phyloP scores from a whole-genome alignment of 2,797 vertebrate genomes.

The Helostoma temminkii region DNA sequence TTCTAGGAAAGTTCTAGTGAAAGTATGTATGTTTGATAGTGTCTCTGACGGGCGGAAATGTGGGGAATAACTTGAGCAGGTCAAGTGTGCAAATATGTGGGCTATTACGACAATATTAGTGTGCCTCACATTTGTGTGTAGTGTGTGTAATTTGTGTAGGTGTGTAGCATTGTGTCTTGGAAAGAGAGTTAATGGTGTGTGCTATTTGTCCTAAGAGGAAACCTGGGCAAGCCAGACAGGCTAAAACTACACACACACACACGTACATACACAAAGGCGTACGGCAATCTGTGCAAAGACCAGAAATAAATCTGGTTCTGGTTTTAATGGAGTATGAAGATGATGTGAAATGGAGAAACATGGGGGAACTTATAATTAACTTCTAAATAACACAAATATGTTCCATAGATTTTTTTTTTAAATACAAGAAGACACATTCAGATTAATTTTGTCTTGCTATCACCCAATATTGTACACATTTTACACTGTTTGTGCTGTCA shows the following conservation, averaged over 20 bases:
- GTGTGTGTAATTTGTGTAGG: background rate
- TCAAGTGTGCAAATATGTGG: constrained; percentile 11
- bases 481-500: too few species aligned
- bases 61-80: background rate
- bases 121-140: background rate
- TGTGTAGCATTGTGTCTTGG: background rate
- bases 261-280: background rate
- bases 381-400: too few species aligned
- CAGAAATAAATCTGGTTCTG: background rate
- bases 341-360: too few species aligned
- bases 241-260: constrained; percentile 4
- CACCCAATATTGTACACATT: background rate
- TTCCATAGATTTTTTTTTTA: too few species aligned
- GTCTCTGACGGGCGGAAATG: background rate
- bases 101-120: background rate
- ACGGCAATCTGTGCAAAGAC: background rate
- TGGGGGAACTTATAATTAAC: too few species aligned
- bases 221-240: background rate
- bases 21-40: background rate
- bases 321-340: too few species aligned
- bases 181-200: constrained; percentile 22
- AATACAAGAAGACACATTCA: too few species aligned
- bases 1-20: background rate
- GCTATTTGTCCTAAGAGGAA: constrained; percentile 28
- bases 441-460: background rate